Evolutionary conservation across 2,888 invertebrate genomes (phyloP).

Genomic region (Deroplatys truncata): DNA sequence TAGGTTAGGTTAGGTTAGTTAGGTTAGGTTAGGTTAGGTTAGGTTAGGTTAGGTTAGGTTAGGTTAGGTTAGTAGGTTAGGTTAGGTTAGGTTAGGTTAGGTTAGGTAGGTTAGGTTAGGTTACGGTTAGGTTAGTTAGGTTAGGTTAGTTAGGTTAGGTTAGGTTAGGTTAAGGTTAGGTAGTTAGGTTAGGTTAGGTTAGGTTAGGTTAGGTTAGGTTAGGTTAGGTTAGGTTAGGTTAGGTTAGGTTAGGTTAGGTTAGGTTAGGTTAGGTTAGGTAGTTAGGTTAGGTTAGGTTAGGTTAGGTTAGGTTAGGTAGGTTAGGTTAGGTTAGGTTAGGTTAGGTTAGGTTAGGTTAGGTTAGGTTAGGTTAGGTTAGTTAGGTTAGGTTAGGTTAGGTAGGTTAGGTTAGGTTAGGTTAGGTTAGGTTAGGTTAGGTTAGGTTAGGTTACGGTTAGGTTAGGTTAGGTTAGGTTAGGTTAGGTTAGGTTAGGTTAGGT

Average conservation of each 20-base stretch:
- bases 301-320: conserved; percentile 1
- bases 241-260: conserved; percentile 30
- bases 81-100: conserved; percentile 16
- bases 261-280: conserved; percentile 26
- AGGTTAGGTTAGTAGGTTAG: conserved; percentile 24
- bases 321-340: conserved; percentile 25
- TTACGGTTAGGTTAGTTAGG: conserved; percentile 24
- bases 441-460: too few species aligned
- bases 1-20: conserved; percentile 29
- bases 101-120: too few species aligned
- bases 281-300: conserved; percentile 12
- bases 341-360: conserved; percentile 34
- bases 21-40: conserved; percentile 30
- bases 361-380: conserved; percentile 35
- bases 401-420: conserved; percentile 21
- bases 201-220: conserved; percentile 21
- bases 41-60: conserved; percentile 23
- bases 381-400: conserved; percentile 33
- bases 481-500: too few species aligned
- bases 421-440: too few species aligned
- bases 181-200: conserved; percentile 11
- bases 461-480: too few species aligned
- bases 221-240: conserved; percentile 16
- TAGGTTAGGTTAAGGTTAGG: too few species aligned
- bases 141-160: too few species aligned